Base-by-base conservation (phyloP, 2,888 invertebrate species). In the Eupithecia centaureata region DNA sequence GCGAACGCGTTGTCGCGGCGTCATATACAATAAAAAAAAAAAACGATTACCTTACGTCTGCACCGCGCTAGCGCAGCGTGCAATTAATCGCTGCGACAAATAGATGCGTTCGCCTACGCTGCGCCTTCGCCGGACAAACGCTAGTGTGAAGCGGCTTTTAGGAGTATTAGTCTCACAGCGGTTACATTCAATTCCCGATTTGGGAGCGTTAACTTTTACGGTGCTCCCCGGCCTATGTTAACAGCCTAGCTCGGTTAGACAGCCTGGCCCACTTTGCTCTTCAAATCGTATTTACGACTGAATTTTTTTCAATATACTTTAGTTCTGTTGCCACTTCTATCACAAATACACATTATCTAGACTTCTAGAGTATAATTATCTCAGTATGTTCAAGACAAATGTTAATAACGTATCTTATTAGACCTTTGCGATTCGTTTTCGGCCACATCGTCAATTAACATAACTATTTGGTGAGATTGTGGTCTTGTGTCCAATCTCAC, bases 151-250 rank as follows among this genome's bases (percentile, higher is more conserved):
- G n/a, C n/a, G n/a, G n/a, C n/a, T n/a, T 25, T 27, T 13, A 27
- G 13, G 28, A 68, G 32, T 52, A 61, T 62, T 59, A 47, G 56
- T 62, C 66, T 51, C 54, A n/a, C 57, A 68, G 61, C 57, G 47
- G 68, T 65, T 60, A 63, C 63, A 57, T 64, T 70, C 60, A 71
- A 66, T 70, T 30, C 57, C 52, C 71, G 65, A 71, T 68, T 63
- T 56, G 57, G 63, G 51, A 51, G 61, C 66, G 68, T 67, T 63
- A 70, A 67, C 70, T 73, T 70, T 75, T 69, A 68, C 67, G n/a
- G 54, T 68, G 63, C 58, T 63, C 59, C 68, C 42, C 28, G 58
- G 67, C 51, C 66, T 57, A 47, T 63, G 67, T 70, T 70, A 33
- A 70, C 62, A 63, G 38, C 60, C 61, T 51, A 56, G 33, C 68